phyloP scores from a whole-genome alignment of 2,888 invertebrate species.

The Drosophila phalerata region DNA sequence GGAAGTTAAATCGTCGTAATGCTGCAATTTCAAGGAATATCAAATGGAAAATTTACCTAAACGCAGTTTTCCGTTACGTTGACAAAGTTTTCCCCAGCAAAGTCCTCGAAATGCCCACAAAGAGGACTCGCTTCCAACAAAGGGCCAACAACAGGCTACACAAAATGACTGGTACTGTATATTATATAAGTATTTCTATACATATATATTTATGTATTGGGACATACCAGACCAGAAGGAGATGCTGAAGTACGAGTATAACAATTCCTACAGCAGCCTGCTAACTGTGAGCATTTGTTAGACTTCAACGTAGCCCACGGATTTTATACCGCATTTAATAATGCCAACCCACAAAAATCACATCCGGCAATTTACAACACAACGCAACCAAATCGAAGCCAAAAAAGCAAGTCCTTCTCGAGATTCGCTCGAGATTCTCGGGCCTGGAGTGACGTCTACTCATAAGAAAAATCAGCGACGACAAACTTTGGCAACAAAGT shows the following conservation, averaged over 20 bases:
- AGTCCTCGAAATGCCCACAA: conserved; percentile 65
- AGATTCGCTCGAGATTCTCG: conserved; percentile 28
- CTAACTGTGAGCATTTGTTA: conserved; percentile 77
- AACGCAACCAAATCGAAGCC: conserved; percentile 70
- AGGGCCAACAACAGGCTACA: conserved; percentile 41
- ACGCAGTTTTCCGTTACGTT: conserved; percentile 81
- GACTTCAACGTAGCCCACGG: conserved; percentile 69
- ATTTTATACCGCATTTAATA: conserved; percentile 82
- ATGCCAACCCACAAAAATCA: conserved; percentile 80
- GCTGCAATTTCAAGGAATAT: conserved; percentile 30
- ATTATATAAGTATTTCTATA: conserved; percentile 26
- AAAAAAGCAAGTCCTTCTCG: conserved; percentile 25
- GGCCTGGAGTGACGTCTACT: conserved; percentile 59
- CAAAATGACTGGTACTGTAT: conserved; percentile 30
- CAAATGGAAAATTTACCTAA: conserved; percentile 78
- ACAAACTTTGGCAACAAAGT: conserved; percentile 77
- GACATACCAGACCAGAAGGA: conserved; percentile 1
- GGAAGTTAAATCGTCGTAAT: conserved; percentile 7
- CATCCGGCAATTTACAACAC: conserved; percentile 78
- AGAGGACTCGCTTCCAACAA: conserved; percentile 54
- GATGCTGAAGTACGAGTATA: conserved; percentile 12
- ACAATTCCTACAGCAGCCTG: conserved; percentile 69
- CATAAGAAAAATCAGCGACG: conserved; percentile 77
- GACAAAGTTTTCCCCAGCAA: conserved; percentile 70
- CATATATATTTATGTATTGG: not conserved